phyloP scores from a whole-genome alignment of 2,797 vertebrate genomes.

The Brotula barbata region DNA sequence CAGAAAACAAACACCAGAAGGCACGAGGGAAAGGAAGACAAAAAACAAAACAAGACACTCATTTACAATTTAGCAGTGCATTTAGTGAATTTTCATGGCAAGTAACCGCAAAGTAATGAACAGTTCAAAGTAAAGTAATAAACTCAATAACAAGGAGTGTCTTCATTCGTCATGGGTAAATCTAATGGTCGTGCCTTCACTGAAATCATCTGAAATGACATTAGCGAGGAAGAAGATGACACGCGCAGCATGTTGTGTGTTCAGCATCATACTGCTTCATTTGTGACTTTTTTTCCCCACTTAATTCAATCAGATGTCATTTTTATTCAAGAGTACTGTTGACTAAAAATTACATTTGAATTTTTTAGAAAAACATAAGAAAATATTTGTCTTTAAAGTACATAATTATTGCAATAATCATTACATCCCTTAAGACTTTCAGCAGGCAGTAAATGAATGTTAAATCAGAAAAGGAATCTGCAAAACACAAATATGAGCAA shows the following conservation, averaged over 20 bases:
- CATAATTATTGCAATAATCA: not conserved
- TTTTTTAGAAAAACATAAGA: not conserved
- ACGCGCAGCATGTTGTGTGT: not conserved
- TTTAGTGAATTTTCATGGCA: no score
- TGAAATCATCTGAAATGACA: not conserved
- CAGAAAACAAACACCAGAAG: no score
- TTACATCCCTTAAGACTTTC: no score
- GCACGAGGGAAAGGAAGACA: no score
- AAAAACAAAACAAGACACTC: no score
- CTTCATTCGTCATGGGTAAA: not conserved
- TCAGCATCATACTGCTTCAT: not conserved
- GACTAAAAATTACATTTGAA: not conserved
- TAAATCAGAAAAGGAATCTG: not conserved
- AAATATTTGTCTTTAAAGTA: not conserved
- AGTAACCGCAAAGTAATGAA: not conserved
- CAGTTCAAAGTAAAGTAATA: constrained; percentile 1
- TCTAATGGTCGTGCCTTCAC: not conserved
- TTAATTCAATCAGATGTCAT: constrained; percentile 9
- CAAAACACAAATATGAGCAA: constrained; percentile 4
- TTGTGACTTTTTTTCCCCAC: not conserved
- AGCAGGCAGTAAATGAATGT: no score
- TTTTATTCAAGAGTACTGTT: constrained; percentile 15
- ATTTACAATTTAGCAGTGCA: no score
- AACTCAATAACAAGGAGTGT: constrained; percentile 5
- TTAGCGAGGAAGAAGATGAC: not conserved